Conservation (phyloP, 2,797 vertebrate genomes). For the Mormyrops attenuatus region DNA sequence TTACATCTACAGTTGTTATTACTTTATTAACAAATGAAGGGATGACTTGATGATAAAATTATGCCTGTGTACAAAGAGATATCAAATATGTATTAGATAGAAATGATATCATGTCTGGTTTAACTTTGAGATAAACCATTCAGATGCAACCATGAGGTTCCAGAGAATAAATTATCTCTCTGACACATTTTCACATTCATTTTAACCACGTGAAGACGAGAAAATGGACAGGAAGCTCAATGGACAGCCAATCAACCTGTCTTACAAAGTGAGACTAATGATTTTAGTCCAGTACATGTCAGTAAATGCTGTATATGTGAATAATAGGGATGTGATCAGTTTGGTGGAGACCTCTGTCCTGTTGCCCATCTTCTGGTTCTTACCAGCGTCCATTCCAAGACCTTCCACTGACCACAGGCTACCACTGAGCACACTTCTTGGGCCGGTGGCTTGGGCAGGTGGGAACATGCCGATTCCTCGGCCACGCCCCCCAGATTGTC, state of each 20-base stretch:
- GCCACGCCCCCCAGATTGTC: constrained; percentile 89
- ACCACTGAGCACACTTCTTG: constrained; percentile 78
- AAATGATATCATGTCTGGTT: background rate
- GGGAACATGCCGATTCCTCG: constrained; percentile 76
- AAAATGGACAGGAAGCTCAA: background rate
- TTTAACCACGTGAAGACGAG: background rate
- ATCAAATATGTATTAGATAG: background rate
- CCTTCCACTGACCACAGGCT: constrained; percentile 90
- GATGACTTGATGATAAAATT: background rate
- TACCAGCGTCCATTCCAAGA: constrained; percentile 91
- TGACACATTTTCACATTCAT: background rate
- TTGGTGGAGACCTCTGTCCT: background rate
- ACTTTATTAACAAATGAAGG: background rate
- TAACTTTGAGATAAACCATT: background rate
- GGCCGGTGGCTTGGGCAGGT: constrained; percentile 78
- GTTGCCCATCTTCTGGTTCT: constrained; percentile 41
- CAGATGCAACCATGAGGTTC: background rate
- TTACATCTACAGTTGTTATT: background rate
- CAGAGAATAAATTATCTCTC: background rate
- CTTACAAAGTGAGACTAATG: background rate
- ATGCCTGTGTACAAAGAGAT: background rate
- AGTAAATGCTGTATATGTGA: background rate
- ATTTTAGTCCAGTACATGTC: background rate
- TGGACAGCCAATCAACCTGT: background rate
- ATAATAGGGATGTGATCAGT: background rate